These are phyloP conservation scores for Eupsilia transversa DNA, from an alignment of 2,888 invertebrate genomes.

Conservation along the genomic window DNA sequence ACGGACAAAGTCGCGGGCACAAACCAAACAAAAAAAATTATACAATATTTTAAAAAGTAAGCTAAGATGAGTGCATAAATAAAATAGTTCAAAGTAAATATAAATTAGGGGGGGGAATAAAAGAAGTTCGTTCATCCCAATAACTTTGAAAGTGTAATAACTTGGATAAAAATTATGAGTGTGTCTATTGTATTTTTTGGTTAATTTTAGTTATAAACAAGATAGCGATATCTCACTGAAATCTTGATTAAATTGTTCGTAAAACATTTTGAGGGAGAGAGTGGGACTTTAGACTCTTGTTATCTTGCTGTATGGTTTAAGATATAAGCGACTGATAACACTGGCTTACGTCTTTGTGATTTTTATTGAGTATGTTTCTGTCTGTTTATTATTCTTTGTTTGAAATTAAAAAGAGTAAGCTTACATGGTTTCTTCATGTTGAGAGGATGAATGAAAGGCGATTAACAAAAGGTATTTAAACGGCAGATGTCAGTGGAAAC, in stretches of 20 bases:
- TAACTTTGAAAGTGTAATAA: slow-evolving; percentile 57
- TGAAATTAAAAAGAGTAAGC: neutral
- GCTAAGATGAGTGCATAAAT: slow-evolving; percentile 4
- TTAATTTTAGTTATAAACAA: slow-evolving; percentile 69
- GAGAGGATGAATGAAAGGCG: too few species aligned
- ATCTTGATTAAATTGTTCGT: slow-evolving; percentile 74
- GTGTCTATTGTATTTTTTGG: slow-evolving; percentile 57
- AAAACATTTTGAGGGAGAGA: slow-evolving; percentile 68
- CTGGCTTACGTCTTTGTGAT: neutral
- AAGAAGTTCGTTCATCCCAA: slow-evolving; percentile 38
- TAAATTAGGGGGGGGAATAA: slow-evolving; percentile 31
- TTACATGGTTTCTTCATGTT: neutral
- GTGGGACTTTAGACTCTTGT: slow-evolving; percentile 59
- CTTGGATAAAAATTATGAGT: slow-evolving; percentile 55
- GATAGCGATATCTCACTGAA: slow-evolving; percentile 66
- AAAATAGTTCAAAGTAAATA: slow-evolving; percentile 44
- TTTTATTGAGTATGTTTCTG: neutral
- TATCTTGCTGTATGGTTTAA: slow-evolving; percentile 52
- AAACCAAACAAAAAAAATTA: neutral
- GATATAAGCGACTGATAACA: slow-evolving; percentile 1
- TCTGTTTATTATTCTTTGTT: neutral
- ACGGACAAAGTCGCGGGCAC: too few species aligned
- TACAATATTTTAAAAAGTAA: slow-evolving; percentile 15
- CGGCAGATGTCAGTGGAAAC: too few species aligned
- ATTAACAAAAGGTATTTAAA: too few species aligned